Base-by-base conservation (phyloP, 2,797 vertebrate species). In the Atherinosoma microstoma region DNA sequence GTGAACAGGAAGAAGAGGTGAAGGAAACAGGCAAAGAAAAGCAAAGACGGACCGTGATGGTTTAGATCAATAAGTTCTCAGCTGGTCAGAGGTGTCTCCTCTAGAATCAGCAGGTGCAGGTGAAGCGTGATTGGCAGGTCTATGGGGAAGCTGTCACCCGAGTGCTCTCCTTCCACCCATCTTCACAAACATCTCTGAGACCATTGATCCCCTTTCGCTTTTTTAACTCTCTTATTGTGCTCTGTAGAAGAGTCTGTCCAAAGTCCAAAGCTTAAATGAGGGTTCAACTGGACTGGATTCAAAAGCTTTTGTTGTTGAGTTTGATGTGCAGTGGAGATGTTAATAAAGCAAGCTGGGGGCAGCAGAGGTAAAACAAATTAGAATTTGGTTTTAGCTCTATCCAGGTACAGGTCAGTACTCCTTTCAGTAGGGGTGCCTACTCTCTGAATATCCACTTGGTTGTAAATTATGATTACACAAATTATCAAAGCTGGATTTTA, bases 71-170 rank as follows among this genome's bases (percentile, higher is more conserved):
- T 94, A 91, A 42, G 70, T 80, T 70, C 75, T 78, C 75, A 69
- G 79, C 80, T 77, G 84, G 83, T 80, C 64, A 78, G 86, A 85
- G 84, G 85, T 91, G 85, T 91, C 85, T 89, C 80, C 83, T 91
- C 75, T 56, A 70, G 82, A 77, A 81, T 67, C 60, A 89, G 88
- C 70, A 73, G 81, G 76, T 83, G 78, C 82, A 80, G 42, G 72
- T 58, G 65, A 53, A 79, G 72, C 58, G 60, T 93, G 92, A 93
- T 85, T 92, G 91, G 85, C 93, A 93, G 87, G 87, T 90, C 80
- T 86, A 92, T 87, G 89, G 89, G 87, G 84, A 87, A 91, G 84
- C 93, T 94, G 92, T 95, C 93, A 90, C 84, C 83, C 60, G 73
- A 86, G 87, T 66, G 77, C 90, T 84, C 87, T 83, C 83, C 84